These are phyloP conservation scores for Botrylloides violaceus DNA, from an alignment of 23 tunicate genomes.

Conservation along the genomic window DNA sequence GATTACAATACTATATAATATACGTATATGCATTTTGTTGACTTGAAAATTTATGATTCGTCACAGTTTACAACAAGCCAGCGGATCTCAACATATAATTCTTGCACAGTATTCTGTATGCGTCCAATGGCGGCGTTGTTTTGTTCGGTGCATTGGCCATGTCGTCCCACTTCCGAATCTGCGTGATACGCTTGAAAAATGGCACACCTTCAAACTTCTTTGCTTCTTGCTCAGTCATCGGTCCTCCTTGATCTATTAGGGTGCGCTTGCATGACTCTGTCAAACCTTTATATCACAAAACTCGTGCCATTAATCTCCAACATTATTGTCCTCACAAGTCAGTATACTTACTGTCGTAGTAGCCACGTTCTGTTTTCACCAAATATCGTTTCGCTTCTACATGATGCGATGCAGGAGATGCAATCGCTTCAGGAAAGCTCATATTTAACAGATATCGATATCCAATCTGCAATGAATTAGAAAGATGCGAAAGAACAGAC, in stretches of 20 bases:
- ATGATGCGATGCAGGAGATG: slow-evolving; percentile 30
- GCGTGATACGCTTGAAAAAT: slow-evolving; percentile 7
- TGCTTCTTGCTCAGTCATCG: slow-evolving; percentile 40
- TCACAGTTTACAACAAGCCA: no score
- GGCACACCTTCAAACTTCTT: slow-evolving; percentile 28
- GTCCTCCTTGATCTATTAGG: slow-evolving; percentile 36
- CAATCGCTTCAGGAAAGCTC: slow-evolving; percentile 27
- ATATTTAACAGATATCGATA: slow-evolving; percentile 7
- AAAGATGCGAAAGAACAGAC: no score
- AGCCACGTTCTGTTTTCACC: slow-evolving; percentile 14
- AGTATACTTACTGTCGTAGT: slow-evolving; percentile 41
- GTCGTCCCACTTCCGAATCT: slow-evolving; percentile 48
- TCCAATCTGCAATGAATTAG: slow-evolving; percentile 30
- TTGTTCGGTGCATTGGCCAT: slow-evolving; percentile 20
- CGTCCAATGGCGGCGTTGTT: slow-evolving; percentile 14
- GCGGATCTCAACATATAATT: slow-evolving; percentile 14
- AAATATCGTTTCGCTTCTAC: slow-evolving; percentile 48
- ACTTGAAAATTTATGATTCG: no score
- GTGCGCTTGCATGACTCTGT: slow-evolving; percentile 32
- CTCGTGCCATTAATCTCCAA: no score
- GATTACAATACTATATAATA: no score
- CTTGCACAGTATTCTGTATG: slow-evolving; percentile 24
- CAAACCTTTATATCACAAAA: no score
- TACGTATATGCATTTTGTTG: no score
- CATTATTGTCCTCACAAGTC: slow-evolving; percentile 27